phyloP scores from a whole-genome alignment of 1,140 invertebrate species.

The Hylaeus anthracinus region DNA sequence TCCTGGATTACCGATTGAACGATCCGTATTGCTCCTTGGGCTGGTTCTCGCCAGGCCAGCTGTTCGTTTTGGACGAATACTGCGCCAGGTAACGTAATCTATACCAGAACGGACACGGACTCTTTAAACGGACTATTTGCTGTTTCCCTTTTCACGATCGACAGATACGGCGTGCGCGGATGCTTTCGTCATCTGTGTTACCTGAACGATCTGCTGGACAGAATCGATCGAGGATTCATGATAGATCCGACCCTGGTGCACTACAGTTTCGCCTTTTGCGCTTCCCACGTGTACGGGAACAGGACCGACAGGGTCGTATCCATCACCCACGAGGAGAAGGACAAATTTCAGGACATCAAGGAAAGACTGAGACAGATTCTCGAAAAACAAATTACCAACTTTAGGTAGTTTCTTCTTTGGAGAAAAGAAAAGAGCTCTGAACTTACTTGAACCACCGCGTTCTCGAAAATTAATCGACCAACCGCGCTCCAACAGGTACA shows the following conservation, averaged over 20 bases:
- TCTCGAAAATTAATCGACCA: not conserved
- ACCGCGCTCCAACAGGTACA: conserved; percentile 85
- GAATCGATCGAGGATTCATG: conserved; percentile 96
- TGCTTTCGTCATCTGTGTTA: conserved; percentile 98
- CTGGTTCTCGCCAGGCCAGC: conserved; percentile 99
- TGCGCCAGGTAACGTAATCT: conserved; percentile 86
- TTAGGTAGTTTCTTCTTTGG: conserved; percentile 84
- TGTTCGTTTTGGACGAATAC: conserved; percentile 99
- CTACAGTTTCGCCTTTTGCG: conserved; percentile 99
- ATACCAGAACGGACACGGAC: not conserved
- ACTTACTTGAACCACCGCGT: no score
- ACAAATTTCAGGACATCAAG: conserved; percentile 98
- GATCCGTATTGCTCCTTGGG: conserved; percentile 99
- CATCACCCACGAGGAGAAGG: conserved; percentile 98
- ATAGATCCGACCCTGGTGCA: conserved; percentile 99
- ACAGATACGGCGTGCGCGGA: conserved; percentile 95
- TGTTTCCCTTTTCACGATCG: not conserved
- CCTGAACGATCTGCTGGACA: conserved; percentile 96
- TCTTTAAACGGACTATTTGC: not conserved
- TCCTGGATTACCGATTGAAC: conserved; percentile 96
- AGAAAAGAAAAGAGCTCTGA: no score
- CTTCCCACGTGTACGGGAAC: conserved; percentile 97
- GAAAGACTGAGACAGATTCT: conserved; percentile 95
- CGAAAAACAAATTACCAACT: conserved; percentile 99
- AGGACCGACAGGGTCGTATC: conserved; percentile 99